A percentile compares a stretch with the other conserved stretches of the same genome.
Evolutionary conservation across 1,140 invertebrate species (phyloP).

Genomic region (Phenacoccus solenopsis): DNA sequence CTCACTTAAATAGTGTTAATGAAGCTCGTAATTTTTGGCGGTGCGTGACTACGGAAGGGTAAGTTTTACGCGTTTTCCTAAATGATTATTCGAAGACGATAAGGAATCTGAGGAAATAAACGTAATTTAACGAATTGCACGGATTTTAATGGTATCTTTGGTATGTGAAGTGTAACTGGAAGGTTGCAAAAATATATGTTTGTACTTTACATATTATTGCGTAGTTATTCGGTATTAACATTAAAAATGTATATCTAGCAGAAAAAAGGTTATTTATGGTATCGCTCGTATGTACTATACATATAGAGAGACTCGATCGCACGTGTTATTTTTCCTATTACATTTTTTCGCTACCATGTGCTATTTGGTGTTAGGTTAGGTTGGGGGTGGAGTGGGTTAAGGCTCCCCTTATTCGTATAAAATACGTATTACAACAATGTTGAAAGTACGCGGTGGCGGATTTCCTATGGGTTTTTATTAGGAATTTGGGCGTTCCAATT

Average conservation of each 20-base stretch:
- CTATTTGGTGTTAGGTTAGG: not conserved
- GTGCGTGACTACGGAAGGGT: not conserved
- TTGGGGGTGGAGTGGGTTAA: too few relatives aligned
- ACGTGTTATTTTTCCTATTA: not conserved
- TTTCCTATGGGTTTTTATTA: constrained; percentile 2
- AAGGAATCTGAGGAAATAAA: not conserved
- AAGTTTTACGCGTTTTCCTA: not conserved
- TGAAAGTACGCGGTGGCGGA: not conserved
- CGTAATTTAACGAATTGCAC: not conserved
- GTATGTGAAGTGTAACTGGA: too few relatives aligned
- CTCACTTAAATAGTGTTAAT: not conserved
- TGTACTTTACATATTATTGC: too few relatives aligned
- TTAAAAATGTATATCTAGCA: too few relatives aligned
- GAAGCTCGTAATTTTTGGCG: not conserved
- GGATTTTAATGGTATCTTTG: too few relatives aligned
- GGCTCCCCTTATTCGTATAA: not conserved
- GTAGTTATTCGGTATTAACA: too few relatives aligned
- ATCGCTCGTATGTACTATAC: too few relatives aligned
- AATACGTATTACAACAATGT: not conserved
- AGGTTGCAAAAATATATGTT: too few relatives aligned
- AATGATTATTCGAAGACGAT: not conserved
- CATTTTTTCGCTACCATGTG: not conserved
- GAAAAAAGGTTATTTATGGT: too few relatives aligned
- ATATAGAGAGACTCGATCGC: not conserved
- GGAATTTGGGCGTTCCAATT: not conserved